Evolutionary conservation across 2,797 vertebrate species (phyloP).

Genomic region (Novumbra hubbsi): DNA sequence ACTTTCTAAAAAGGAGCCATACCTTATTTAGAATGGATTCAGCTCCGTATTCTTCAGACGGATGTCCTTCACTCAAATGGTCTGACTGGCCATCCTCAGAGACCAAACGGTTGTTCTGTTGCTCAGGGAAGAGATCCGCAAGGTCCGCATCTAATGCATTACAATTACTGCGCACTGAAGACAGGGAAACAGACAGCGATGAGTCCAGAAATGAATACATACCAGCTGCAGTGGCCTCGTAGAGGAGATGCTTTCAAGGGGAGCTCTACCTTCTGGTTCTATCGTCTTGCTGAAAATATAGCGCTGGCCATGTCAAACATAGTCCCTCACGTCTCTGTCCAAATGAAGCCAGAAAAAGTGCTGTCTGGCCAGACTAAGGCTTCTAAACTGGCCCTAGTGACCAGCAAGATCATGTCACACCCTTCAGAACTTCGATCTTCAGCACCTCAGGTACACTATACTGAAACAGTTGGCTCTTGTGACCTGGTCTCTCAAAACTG

Average conservation of each 20-base stretch:
- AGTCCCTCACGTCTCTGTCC: constrained; percentile 18
- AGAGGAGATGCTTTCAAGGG: constrained; percentile 11
- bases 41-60: too few relatives aligned
- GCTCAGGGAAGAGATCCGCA: too few relatives aligned
- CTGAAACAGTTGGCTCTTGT: constrained; percentile 15
- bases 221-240: constrained; percentile 3
- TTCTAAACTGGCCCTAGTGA: constrained; percentile 24
- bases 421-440: constrained; percentile 1
- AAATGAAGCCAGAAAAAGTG: constrained; percentile 21
- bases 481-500: background rate
- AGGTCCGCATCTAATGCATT: too few relatives aligned
- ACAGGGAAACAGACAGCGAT: too few relatives aligned
- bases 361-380: constrained; percentile 15
- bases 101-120: too few relatives aligned
- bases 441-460: background rate
- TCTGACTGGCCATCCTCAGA: too few relatives aligned
- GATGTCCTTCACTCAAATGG: too few relatives aligned
- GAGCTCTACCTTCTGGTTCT: constrained; percentile 14
- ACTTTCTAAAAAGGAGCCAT: too few relatives aligned
- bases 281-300: constrained; percentile 20
- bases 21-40: too few relatives aligned
- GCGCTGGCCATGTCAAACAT: constrained; percentile 6
- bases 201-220: constrained; percentile 19
- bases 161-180: too few relatives aligned
- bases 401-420: constrained; percentile 2